Base-by-base conservation (phyloP, 2,797 vertebrate genomes). In the Acipenser transmontanus region DNA sequence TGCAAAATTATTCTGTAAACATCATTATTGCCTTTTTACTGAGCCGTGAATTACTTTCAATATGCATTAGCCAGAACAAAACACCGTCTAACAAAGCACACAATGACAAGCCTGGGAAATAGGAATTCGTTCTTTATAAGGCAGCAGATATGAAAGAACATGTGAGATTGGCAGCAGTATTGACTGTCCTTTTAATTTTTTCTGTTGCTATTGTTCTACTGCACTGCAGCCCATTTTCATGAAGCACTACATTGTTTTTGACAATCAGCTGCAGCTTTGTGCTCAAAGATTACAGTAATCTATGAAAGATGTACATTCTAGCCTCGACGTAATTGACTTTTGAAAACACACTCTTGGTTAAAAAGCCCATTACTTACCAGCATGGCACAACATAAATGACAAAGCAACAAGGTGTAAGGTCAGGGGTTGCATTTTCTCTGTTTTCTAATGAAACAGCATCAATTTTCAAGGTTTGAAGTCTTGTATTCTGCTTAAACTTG, bases 351-450 rank as follows among this genome's bases (percentile, higher is more conserved):
- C 20, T 4, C 7, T 6, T 52, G 17, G 5, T 4, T 4, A 2
- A 48, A 48, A 8, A 7, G 47, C 6, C 61, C 49, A 20, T n/a
- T 10, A 70, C 75, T 80, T 69, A 91, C 90, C 85, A 68, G 85
- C 77, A 64, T 67, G 59, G 67, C 68, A 62, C 73, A 82, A 70
- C 0, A 70, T 68, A 67, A 87, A 74, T 66, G 76, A 78, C 71
- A 86, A 71, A 63, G 74, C 76, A 47, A 88, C 77, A 76, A 85
- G 81, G 74, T 87, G 62, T 11, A 84, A 69, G 66, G 67, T 59
- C 74, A 82, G 78, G 20, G 68, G 61, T 74, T 74, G 78, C 90
- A 91, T 91, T 81, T 85, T 85, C 68, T 80, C 71, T 68, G 74
- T 80, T 76, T 34, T 34, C 34, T 34, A 34, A 34, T 34, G 34